phyloP scores from a whole-genome alignment of 2,797 vertebrate genomes.

The Eutrigla gurnardus region DNA sequence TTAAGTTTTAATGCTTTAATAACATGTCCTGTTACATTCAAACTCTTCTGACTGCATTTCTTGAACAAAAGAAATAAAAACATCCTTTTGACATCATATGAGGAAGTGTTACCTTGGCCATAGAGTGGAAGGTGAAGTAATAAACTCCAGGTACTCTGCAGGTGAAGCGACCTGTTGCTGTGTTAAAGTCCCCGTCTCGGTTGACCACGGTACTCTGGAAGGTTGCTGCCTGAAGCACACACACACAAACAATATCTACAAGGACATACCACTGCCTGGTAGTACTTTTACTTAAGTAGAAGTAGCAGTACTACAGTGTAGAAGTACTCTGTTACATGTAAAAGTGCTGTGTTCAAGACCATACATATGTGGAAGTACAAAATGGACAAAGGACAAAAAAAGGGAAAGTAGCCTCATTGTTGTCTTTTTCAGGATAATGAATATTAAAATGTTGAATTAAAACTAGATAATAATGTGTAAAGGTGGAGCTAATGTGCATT shows the following conservation, averaged over 20 bases:
- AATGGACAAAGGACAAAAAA: neutral
- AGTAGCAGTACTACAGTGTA: no score
- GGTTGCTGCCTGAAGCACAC: constrained; percentile 36
- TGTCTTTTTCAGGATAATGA: neutral
- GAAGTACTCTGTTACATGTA: no score
- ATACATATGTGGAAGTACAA: neutral
- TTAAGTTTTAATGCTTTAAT: no score
- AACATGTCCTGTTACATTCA: no score
- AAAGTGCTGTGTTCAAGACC: neutral
- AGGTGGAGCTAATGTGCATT: neutral
- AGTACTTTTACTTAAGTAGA: no score
- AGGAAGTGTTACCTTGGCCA: constrained; percentile 55
- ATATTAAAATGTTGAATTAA: neutral
- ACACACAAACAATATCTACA: constrained; percentile 15
- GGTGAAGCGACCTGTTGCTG: constrained; percentile 41
- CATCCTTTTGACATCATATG: no score
- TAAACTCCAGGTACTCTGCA: constrained; percentile 65
- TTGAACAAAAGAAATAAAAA: no score
- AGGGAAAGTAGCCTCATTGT: no score
- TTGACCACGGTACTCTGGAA: constrained; percentile 38
- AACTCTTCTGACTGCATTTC: no score
- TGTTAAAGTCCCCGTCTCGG: constrained; percentile 9
- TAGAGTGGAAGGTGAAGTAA: constrained; percentile 71
- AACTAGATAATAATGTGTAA: neutral
- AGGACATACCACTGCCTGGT: no score